These are phyloP conservation scores for Oscheius sp. DNA, from an alignment of 1,140 invertebrate genomes.

Conservation along the genomic window DNA sequence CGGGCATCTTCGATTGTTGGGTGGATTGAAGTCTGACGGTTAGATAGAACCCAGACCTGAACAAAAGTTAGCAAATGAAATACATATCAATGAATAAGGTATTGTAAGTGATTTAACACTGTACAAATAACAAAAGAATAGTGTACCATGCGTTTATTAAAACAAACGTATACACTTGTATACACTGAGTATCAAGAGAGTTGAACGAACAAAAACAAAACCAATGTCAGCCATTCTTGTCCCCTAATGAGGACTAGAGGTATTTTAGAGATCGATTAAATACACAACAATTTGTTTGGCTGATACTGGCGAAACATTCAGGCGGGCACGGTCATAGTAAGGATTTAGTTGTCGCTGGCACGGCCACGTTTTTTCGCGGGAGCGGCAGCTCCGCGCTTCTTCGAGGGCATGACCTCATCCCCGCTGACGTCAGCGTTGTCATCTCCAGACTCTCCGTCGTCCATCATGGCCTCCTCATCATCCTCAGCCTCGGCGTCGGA, in stretches of 20 bases:
- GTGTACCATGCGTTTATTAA: neutral
- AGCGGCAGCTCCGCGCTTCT: neutral
- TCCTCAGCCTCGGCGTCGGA: conserved; percentile 25
- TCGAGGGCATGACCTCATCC: conserved; percentile 10
- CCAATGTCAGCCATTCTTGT: neutral
- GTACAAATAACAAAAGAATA: neutral
- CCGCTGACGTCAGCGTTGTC: conserved; percentile 39
- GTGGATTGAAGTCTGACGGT: too few species aligned
- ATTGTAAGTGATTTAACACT: too few species aligned
- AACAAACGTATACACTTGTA: conserved; percentile 1
- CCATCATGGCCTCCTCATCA: conserved; percentile 25
- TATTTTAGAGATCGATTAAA: neutral
- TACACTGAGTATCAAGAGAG: neutral
- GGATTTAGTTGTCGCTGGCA: neutral
- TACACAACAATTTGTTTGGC: neutral
- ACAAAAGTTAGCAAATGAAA: too few species aligned
- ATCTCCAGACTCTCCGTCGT: conserved; percentile 35
- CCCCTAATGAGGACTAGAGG: neutral
- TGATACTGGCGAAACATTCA: neutral
- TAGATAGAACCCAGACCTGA: too few species aligned
- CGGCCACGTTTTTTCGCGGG: neutral
- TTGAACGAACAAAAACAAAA: neutral
- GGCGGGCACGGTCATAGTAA: neutral
- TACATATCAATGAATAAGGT: too few species aligned
- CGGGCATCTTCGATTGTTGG: too few species aligned